Evolutionary conservation across 2,797 vertebrate species (phyloP).

Genomic region (Apogon hyalosoma): DNA sequence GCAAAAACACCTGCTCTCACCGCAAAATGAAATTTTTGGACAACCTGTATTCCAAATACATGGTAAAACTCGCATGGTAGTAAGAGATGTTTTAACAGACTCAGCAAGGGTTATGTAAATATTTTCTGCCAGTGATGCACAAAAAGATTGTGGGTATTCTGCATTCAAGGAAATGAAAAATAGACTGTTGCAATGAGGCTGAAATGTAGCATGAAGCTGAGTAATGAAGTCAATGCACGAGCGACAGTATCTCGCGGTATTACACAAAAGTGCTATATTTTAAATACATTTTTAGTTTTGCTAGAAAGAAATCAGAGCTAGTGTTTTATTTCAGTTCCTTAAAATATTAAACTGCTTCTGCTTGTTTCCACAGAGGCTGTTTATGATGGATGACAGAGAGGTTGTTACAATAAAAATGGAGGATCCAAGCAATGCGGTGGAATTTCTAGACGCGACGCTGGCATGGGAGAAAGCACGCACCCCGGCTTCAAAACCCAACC

Average conservation of each 20-base stretch:
- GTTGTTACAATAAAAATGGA: constrained; percentile 73
- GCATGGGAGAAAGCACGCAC: constrained; percentile 82
- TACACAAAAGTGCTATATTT: not conserved
- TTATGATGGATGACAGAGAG: constrained; percentile 85
- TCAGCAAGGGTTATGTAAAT: constrained; percentile 37
- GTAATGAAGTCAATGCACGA: not conserved
- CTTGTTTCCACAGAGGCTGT: constrained; percentile 80
- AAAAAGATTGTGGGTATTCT: constrained; percentile 29
- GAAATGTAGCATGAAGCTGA: not conserved
- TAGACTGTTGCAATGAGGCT: not conserved
- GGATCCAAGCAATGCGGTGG: constrained; percentile 78
- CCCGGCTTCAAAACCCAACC: constrained; percentile 36
- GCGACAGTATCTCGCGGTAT: not conserved
- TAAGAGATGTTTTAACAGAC: constrained; percentile 56
- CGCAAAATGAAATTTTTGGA: constrained; percentile 42
- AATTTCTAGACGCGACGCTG: constrained; percentile 84
- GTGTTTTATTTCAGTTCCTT: not conserved
- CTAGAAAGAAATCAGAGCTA: not conserved
- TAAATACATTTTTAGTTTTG: not conserved
- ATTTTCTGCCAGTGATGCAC: constrained; percentile 35
- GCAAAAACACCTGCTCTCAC: not conserved
- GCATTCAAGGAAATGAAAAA: not conserved
- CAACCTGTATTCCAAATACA: constrained; percentile 47
- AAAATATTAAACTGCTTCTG: not conserved
- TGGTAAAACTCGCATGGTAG: constrained; percentile 54